Percentiles rank a stretch among this genome's conserved stretches.
These are phyloP conservation scores for Paragorgia papillata DNA, from an alignment of 92 coral and sea anemone genomes.

Conservation along the genomic window DNA sequence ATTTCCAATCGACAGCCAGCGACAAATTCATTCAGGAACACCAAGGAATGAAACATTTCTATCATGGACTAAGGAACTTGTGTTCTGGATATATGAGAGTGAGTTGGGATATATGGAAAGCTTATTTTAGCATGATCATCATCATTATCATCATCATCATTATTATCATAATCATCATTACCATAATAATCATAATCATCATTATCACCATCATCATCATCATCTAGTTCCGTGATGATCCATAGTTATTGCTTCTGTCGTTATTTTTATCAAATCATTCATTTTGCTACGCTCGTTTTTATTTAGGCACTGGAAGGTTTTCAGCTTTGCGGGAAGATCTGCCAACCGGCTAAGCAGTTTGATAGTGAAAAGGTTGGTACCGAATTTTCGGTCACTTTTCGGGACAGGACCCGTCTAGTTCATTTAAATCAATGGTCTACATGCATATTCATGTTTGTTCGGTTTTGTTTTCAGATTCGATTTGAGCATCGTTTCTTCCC, in stretches of 20 bases:
- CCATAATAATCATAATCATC: too few relatives aligned
- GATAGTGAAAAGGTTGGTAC: conserved; percentile 85
- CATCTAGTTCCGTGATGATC: too few relatives aligned
- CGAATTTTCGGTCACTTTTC: too few relatives aligned
- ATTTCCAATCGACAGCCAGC: conserved; percentile 77
- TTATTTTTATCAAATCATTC: too few relatives aligned
- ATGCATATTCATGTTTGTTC: background rate
- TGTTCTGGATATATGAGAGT: conserved; percentile 97
- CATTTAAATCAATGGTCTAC: too few relatives aligned
- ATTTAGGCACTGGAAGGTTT: conserved; percentile 87
- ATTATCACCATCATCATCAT: too few relatives aligned
- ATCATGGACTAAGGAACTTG: conserved; percentile 93
- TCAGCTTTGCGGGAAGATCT: conserved; percentile 79
- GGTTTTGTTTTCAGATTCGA: conserved; percentile 69
- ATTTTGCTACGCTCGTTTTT: too few relatives aligned
- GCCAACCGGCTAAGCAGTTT: conserved; percentile 84
- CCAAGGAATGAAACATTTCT: conserved; percentile 93
- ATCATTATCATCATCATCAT: too few relatives aligned
- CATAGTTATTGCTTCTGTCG: too few relatives aligned
- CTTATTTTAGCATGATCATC: too few relatives aligned
- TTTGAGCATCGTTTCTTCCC: conserved; percentile 96
- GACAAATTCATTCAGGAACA: conserved; percentile 96
- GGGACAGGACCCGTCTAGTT: too few relatives aligned
- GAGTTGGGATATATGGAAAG: conserved; percentile 4
- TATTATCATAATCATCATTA: too few relatives aligned